These are phyloP conservation scores for Labeo rohita DNA, from an alignment of 2,113 vertebrate genomes.

Conservation along the genomic window DNA sequence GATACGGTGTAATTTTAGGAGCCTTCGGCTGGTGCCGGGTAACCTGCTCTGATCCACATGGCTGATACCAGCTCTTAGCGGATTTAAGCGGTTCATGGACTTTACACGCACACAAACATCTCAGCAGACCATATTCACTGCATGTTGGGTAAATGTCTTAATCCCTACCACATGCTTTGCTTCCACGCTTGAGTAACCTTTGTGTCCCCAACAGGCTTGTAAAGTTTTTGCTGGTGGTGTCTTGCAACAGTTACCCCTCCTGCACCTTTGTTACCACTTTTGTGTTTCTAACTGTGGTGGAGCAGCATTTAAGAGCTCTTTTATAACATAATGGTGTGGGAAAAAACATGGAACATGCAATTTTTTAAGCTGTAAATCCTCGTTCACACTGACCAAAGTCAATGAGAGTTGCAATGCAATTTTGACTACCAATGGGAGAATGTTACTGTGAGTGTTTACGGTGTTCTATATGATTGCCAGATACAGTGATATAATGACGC, in stretches of 20 bases:
- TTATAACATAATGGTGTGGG: background rate
- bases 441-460: background rate
- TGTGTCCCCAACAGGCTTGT: conserved; percentile 8
- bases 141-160: conserved; percentile 23
- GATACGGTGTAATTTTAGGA: background rate
- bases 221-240: background rate
- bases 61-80: background rate
- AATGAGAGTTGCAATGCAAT: background rate
- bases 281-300: conserved; percentile 9
- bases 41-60: conserved; percentile 3
- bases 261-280: background rate
- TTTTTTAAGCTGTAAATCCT: background rate
- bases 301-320: conserved; percentile 24
- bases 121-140: background rate
- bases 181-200: conserved; percentile 29
- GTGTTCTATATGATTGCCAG: background rate
- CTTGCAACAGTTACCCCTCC: background rate
- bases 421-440: background rate
- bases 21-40: background rate
- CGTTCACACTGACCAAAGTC: background rate
- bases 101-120: background rate
- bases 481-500: background rate
- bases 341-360: background rate
- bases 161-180: conserved; percentile 28
- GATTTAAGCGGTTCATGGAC: background rate